These are phyloP conservation scores for Leptopilina myrica DNA, from an alignment of 2,888 invertebrate species.

Conservation along the genomic window DNA sequence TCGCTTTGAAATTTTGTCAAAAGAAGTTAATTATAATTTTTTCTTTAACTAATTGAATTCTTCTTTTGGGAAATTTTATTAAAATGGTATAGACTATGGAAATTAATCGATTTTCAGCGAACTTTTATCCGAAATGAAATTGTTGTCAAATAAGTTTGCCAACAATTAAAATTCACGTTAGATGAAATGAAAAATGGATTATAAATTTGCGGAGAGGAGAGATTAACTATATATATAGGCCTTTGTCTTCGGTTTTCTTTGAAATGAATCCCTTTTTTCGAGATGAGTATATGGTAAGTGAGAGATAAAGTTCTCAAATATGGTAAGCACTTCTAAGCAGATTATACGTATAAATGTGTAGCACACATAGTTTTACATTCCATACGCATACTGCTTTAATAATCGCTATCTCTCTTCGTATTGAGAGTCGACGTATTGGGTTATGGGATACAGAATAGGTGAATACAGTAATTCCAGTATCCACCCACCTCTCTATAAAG, in stretches of 20 bases:
- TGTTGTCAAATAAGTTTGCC: too few species aligned
- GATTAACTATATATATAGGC: neutral
- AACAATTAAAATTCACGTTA: too few species aligned
- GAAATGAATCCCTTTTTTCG: neutral
- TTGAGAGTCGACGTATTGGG: conserved; percentile 23
- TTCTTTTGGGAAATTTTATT: too few species aligned
- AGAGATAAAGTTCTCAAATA: conserved; percentile 20
- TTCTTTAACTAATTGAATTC: too few species aligned
- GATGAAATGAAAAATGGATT: neutral
- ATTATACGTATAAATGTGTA: neutral
- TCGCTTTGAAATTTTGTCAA: too few species aligned
- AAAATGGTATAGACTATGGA: too few species aligned
- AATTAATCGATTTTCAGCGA: too few species aligned
- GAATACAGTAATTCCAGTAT: conserved; percentile 37
- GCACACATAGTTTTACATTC: conserved; percentile 11
- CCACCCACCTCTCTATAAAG: conserved; percentile 21
- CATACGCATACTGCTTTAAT: neutral
- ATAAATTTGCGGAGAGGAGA: neutral
- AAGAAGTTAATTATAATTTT: too few species aligned
- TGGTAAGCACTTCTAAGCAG: conserved; percentile 1
- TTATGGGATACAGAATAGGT: conserved; percentile 23
- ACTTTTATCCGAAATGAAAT: too few species aligned
- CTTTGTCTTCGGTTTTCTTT: neutral
- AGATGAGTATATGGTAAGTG: neutral
- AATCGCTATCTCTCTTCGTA: conserved; percentile 21